Evolutionary conservation across 1,140 invertebrate genomes (phyloP).

Genomic region (Camponotus vicinus): DNA sequence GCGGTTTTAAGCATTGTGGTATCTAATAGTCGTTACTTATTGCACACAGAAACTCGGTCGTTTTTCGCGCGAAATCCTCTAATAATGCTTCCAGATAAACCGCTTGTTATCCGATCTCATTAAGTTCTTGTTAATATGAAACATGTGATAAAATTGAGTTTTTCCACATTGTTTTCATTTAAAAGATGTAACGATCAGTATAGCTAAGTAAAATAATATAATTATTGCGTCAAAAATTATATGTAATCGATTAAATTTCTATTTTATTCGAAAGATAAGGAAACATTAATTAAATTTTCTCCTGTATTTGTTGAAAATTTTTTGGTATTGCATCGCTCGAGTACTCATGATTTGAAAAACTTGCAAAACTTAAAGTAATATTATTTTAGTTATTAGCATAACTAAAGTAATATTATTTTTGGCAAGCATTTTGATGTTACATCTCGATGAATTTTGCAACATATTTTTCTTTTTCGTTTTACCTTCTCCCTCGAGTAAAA

Average conservation of each 20-base stretch:
- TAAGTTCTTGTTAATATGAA: background rate
- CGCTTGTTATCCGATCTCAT: conserved; percentile 27
- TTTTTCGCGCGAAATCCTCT: conserved; percentile 36
- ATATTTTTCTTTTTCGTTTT: background rate
- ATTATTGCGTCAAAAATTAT: background rate
- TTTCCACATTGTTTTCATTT: background rate
- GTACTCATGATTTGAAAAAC: background rate
- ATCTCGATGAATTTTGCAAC: background rate
- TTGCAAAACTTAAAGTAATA: background rate
- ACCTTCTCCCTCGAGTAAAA: background rate
- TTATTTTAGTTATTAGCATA: no score
- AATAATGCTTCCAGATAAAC: conserved; percentile 26
- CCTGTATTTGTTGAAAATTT: background rate
- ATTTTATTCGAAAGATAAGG: background rate
- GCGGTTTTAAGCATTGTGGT: background rate
- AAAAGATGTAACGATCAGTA: conserved; percentile 3
- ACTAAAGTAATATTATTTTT: conserved; percentile 34
- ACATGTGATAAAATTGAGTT: background rate
- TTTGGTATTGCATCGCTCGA: background rate
- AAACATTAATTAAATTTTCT: conserved; percentile 4
- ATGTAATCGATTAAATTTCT: background rate
- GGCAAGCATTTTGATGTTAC: background rate
- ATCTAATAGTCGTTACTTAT: conserved; percentile 34
- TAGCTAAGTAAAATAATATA: background rate
- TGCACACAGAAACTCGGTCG: background rate